Base-by-base conservation (phyloP, 2,113 vertebrate genomes). In the Podarcis muralis region DNA sequence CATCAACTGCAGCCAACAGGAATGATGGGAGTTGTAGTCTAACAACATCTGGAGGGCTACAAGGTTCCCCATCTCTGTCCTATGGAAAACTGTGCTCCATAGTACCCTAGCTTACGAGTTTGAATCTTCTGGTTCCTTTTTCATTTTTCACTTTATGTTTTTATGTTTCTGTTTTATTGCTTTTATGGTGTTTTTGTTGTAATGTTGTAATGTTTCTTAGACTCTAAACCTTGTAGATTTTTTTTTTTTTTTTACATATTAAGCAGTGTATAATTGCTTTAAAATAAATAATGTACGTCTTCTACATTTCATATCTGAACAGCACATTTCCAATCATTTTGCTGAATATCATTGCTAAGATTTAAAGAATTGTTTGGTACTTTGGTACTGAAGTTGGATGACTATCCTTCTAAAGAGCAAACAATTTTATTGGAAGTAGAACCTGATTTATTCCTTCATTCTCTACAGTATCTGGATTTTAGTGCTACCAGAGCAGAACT, bases 401-500 rank as follows among this genome's bases (percentile, higher is more conserved):
- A n/a, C 23, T 35, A 57, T 30, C 25, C 25, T 77, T 57, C 65
- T 68, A 8, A 77, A 69, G n/a, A 88, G 75, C 11, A 77, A 84
- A 78, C 48, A 81, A 72, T 81, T 85, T 20, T 16, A 71, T 77
- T 71, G 80, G 32, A 30, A 79, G 48, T 90, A 66, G 25, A 53
- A 78, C 40, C 25, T 40, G 37, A 84, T 57, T 84, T 89, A 15
- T 83, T 88, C 86, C 20, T 71, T 43, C 40, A 81, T 87, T 59
- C 23, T 82, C 15, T 84, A 9, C 66, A 75, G 2, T 76, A 71
- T 27, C 37, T 87, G 87, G 87, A 62, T 89, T 84, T 90, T 89
- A 71, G 18, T 79, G 5, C 78, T 16, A n/a, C 72, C 35, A 53
- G 78, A 68, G 15, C 1, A 87, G 80, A 85, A 20, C 15, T 0